Percentiles rank a stretch among this genome's conserved stretches.
These are phyloP conservation scores for Monopis laevigella DNA, from an alignment of 2,888 invertebrate species.

Conservation along the genomic window DNA sequence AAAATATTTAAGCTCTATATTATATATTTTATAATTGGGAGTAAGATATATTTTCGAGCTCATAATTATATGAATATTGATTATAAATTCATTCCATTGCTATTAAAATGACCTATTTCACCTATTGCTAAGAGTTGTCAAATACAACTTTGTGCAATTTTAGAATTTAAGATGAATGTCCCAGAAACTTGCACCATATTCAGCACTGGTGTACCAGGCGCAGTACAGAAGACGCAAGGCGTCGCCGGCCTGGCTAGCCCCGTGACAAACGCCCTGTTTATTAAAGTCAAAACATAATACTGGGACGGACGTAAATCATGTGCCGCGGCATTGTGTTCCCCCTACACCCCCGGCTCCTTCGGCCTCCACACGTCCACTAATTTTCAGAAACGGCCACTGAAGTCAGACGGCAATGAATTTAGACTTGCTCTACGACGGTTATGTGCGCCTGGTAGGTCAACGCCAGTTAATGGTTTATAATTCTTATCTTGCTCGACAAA, in stretches of 20 bases:
- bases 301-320: slow-evolving; percentile 71
- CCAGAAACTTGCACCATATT: too few relatives aligned
- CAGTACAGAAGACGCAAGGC: slow-evolving; percentile 40
- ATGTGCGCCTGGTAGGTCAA: slow-evolving; percentile 10
- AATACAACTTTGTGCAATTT: too few relatives aligned
- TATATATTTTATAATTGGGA: too few relatives aligned
- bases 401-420: slow-evolving; percentile 33
- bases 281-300: slow-evolving; percentile 73
- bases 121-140: too few relatives aligned
- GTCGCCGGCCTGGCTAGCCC: slow-evolving; percentile 37
- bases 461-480: not conserved
- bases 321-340: slow-evolving; percentile 19
- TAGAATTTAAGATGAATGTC: too few relatives aligned
- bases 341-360: slow-evolving; percentile 24
- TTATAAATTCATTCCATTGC: too few relatives aligned
- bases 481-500: not conserved
- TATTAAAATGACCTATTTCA: too few relatives aligned
- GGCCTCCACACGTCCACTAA: slow-evolving; percentile 45
- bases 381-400: slow-evolving; percentile 59
- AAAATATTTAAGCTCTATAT: too few relatives aligned
- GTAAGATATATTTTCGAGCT: too few relatives aligned
- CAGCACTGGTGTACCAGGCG: too few relatives aligned
- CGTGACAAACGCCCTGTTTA: slow-evolving; percentile 65
- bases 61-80: too few relatives aligned
- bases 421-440: slow-evolving; percentile 9